Percentiles rank a stretch among this genome's conserved stretches.
phyloP scores from a whole-genome alignment of 2,888 invertebrate species.

The Tanytarsus gracilentus region DNA sequence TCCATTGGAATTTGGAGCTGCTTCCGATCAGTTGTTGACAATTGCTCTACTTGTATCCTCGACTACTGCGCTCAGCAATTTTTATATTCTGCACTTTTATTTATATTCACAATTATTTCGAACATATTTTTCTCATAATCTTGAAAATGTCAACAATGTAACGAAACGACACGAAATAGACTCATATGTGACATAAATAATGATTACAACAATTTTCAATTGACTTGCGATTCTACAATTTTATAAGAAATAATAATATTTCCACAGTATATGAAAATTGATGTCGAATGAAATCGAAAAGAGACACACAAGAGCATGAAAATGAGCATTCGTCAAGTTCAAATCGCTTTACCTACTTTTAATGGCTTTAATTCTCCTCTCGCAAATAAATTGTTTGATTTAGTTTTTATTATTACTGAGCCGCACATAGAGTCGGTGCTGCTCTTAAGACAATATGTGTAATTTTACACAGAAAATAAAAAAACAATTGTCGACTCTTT shows the following conservation, averaged over 20 bases:
- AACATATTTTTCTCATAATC: no score
- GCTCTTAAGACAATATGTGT: neutral
- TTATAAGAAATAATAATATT: no score
- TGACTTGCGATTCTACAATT: neutral
- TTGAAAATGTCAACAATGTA: no score
- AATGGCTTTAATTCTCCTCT: neutral
- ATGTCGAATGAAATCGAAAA: neutral
- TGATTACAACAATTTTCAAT: neutral
- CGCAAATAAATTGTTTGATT: neutral
- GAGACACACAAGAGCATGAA: no score
- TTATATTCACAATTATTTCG: no score
- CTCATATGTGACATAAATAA: neutral
- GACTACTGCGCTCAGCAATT: no score
- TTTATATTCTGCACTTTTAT: no score
- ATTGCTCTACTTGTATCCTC: neutral
- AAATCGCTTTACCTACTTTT: neutral
- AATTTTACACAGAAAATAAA: constrained; percentile 1
- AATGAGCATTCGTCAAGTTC: neutral
- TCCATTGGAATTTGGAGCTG: neutral
- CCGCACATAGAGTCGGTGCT: no score
- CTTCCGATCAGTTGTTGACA: neutral
- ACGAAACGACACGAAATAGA: no score
- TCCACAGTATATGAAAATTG: no score
- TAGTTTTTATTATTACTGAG: neutral
- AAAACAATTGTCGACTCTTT: neutral